Base-by-base conservation (phyloP, 2,888 invertebrate species). In the Hesperia comma region DNA sequence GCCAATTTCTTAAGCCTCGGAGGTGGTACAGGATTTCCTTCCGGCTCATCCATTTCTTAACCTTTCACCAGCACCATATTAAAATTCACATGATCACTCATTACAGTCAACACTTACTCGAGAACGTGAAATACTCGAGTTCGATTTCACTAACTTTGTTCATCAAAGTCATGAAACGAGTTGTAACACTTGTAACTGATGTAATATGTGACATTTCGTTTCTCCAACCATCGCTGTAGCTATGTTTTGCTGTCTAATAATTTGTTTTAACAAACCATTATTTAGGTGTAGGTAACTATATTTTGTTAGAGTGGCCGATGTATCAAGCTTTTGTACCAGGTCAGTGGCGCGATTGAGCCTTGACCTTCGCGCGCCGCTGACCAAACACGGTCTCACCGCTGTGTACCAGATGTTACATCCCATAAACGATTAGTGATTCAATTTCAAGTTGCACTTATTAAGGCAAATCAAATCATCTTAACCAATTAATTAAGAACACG, bases 1-100 rank as follows among this genome's bases (percentile, higher is more conserved):
- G 93, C 93, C 68, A 91, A 77, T 75, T 88, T 91, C 82, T 93
- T 93, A 71, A 84, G 77, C 69, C 93, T 81, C 61, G 93, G 93
- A 63, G 93, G 93, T 58, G 93, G 90, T 68, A 93, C 86, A 12
- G 93, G 92, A 70, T 75, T 71, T 71, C 72, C 77, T 72, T 75
- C 78, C 68, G 75, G 64, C 69, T 74, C 76, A 71, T 83, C 78
- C 90, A 89, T 88, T 64, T 75, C 76, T 79, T 76, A 69, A 72
- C 75, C 90, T 88, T 88, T 57, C 41, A 14, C 71, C 72, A 69
- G 55, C 73, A 77, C 69, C 67, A 69, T 67, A 43, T 51, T 43
- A 56, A 15, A 49, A 70, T 73, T 74, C 70, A 75, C 76, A 72
- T 75, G 74, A 69, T 71, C 69, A 69, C 68, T 26, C 2, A 26